phyloP scores from a whole-genome alignment of 2,797 vertebrate genomes.

The Sebastes steindachneri region DNA sequence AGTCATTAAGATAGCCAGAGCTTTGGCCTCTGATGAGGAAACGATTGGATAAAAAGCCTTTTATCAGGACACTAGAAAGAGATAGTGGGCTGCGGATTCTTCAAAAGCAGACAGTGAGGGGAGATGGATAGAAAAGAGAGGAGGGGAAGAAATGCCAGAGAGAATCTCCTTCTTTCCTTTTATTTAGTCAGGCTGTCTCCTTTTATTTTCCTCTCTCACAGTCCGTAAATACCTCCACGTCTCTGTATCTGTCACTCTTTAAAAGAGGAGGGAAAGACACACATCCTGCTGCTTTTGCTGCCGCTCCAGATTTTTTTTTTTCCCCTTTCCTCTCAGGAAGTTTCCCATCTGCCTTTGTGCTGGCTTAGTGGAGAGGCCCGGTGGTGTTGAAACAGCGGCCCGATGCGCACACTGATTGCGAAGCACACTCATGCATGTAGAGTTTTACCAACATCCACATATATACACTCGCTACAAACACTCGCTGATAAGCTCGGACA shows the following conservation, averaged over 20 bases:
- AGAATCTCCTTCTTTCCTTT: constrained; percentile 36
- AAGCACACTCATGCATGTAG: constrained; percentile 68
- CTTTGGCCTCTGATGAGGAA: constrained; percentile 75
- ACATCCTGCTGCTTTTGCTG: constrained; percentile 81
- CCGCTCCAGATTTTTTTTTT: constrained; percentile 61
- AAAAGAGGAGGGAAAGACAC: constrained; percentile 78
- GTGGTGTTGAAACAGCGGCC: constrained; percentile 80
- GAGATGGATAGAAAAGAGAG: constrained; percentile 8
- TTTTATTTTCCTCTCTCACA: constrained; percentile 52
- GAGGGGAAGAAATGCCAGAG: constrained; percentile 6
- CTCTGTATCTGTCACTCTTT: constrained; percentile 72
- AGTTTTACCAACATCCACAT: constrained; percentile 58
- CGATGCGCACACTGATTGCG: constrained; percentile 76
- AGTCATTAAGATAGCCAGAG: constrained; percentile 76
- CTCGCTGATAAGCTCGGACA: constrained; percentile 32
- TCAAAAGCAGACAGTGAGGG: constrained; percentile 51
- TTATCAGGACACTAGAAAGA: constrained; percentile 73
- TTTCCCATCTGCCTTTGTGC: constrained; percentile 84
- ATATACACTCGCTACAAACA: constrained; percentile 37
- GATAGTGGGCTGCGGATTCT: constrained; percentile 55
- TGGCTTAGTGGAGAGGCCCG: constrained; percentile 73
- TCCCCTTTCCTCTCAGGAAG: constrained; percentile 83
- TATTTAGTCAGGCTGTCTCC: constrained; percentile 65
- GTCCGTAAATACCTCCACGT: constrained; percentile 65
- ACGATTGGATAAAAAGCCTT: constrained; percentile 62